phyloP scores from a whole-genome alignment of 2,888 invertebrate species.

The Lamellibrachia satsuma region DNA sequence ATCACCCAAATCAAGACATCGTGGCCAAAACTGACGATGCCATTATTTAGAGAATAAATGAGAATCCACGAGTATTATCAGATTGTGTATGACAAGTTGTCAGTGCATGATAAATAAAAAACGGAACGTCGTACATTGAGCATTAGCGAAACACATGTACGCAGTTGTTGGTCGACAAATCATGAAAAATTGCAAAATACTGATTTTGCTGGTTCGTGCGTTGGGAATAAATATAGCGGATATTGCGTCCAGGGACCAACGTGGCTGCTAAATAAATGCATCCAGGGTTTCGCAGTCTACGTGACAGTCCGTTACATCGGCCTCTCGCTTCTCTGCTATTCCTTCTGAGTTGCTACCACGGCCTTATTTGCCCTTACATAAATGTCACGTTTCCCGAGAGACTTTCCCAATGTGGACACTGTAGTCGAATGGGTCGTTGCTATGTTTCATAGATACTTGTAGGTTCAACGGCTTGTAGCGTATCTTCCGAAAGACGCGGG shows the following conservation, averaged over 20 bases:
- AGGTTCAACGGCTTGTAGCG: too few species aligned
- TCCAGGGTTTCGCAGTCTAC: not conserved
- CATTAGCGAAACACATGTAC: not conserved
- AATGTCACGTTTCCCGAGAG: too few species aligned
- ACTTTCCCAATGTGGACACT: too few species aligned
- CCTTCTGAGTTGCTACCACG: too few species aligned
- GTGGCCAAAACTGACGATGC: not conserved
- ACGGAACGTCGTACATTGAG: not conserved
- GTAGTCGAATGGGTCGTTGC: too few species aligned
- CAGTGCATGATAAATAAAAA: not conserved
- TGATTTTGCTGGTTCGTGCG: not conserved
- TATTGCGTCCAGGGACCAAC: not conserved
- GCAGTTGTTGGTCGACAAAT: not conserved
- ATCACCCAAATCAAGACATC: not conserved
- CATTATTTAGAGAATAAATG: not conserved
- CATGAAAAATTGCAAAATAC: not conserved
- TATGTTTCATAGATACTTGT: too few species aligned
- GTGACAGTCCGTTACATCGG: too few species aligned
- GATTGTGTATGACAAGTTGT: not conserved
- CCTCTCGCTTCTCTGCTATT: too few species aligned
- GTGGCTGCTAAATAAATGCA: not conserved
- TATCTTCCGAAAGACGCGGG: too few species aligned
- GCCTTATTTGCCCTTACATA: too few species aligned
- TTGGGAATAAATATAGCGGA: not conserved
- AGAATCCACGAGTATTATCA: not conserved